Base-by-base conservation (phyloP, 2,797 vertebrate species). In the Peromyscus nudipes region DNA sequence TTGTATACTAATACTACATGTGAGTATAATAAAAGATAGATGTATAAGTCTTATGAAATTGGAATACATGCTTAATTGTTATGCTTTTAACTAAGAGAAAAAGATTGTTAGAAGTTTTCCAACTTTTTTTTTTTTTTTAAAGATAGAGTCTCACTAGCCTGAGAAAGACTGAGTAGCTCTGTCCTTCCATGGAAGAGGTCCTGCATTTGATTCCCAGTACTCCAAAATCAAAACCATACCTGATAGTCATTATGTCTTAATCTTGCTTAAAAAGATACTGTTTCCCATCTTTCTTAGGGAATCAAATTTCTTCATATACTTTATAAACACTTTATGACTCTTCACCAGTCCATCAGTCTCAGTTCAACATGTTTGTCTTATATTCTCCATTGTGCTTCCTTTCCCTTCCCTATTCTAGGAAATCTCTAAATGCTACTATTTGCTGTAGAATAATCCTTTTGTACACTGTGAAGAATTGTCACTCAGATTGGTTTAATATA, bases 261-360 rank as follows among this genome's bases (percentile, higher is more conserved):
- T 57, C 21, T 43, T 65, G 34, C 64, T 75, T 88, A 62, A 80
- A 96, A 84, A 23, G 87, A 90, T 62, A 95, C 31, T 49, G 31
- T 29, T 75, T 96, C 43, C 25, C 21, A 86, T 2, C 81, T 43
- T 87, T 80, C 37, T 37, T 57, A 93, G 31, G 31, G 90, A 95
- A 87, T 3, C n/a, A 83, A 92, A 49, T 27, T 94, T 52, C 12
- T 84, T 87, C 77, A 81, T 34, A 49, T 1, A 92, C 46, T 52
- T 85, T 31, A 85, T 64, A 92, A 34, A 25, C 9, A 71, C 67
- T 81, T 60, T 25, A 46, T 65, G 55, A 81, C 31, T n/a, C 43
- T 71, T 77, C 16, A n/a, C 29, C 62, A 43, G 40, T 17, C 16
- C 21, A 46, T 11, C 16, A 80, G 91, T 29, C 10, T 40, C 46